A percentile compares a stretch with the other conserved stretches of the same genome.
phyloP scores from a whole-genome alignment of 2,797 vertebrate genomes.

The Scomberomorus guttatus region DNA sequence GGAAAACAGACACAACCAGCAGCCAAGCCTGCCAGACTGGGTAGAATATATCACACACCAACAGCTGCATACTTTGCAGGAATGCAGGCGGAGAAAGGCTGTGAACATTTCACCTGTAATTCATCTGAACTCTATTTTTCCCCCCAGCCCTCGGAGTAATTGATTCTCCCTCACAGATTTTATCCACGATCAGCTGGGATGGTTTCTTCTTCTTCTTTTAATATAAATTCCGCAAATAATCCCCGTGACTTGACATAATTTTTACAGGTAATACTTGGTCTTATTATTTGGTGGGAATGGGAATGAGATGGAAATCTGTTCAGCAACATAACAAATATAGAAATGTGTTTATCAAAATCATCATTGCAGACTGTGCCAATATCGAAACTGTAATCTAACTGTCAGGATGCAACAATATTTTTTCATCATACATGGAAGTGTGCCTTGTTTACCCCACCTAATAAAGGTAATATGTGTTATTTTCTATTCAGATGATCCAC shows the following conservation, averaged over 20 bases:
- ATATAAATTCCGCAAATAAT: slow-evolving; percentile 8
- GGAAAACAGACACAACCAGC: slow-evolving; percentile 50
- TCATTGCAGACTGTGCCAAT: slow-evolving; percentile 12
- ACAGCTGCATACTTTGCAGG: slow-evolving; percentile 49
- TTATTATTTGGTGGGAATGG: neutral
- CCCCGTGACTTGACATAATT: neutral
- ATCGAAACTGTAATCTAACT: slow-evolving; percentile 33
- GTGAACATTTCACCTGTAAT: slow-evolving; percentile 50
- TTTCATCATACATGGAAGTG: neutral
- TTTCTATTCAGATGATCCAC: neutral
- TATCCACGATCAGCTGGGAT: slow-evolving; percentile 24
- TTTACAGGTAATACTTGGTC: slow-evolving; percentile 13
- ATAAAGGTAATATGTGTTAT: slow-evolving; percentile 2
- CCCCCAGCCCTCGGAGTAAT: slow-evolving; percentile 27
- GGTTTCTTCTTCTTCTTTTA: slow-evolving; percentile 19
- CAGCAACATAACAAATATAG: neutral
- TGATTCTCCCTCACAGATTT: slow-evolving; percentile 38
- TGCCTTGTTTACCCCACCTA: neutral
- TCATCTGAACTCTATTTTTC: slow-evolving; percentile 44
- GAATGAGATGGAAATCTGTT: neutral
- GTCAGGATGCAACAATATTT: slow-evolving; percentile 14
- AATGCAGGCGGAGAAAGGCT: slow-evolving; percentile 23
- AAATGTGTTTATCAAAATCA: slow-evolving; percentile 20
- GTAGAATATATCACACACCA: slow-evolving; percentile 55
- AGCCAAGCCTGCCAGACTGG: slow-evolving; percentile 46